These are phyloP conservation scores for Fopius arisanus DNA, from an alignment of 1,140 invertebrate genomes.

Conservation along the genomic window DNA sequence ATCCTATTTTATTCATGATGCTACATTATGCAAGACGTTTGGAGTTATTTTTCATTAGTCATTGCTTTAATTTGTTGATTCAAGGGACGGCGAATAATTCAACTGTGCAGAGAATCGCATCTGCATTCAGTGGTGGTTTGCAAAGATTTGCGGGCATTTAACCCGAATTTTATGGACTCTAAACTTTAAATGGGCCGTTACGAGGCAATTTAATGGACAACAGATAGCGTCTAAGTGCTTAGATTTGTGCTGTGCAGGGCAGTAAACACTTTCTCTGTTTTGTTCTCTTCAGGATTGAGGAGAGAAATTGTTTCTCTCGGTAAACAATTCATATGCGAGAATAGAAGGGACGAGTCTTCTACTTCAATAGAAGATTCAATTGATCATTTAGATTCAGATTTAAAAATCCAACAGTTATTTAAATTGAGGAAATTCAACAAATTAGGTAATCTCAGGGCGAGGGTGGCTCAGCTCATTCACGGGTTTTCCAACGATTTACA, in stretches of 20 bases:
- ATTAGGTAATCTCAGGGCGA: too few species aligned
- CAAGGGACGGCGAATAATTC: neutral
- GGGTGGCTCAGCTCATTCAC: too few species aligned
- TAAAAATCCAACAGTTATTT: too few species aligned
- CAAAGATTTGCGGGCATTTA: constrained; percentile 41
- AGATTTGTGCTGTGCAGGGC: constrained; percentile 4
- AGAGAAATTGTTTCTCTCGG: neutral
- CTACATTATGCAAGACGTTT: constrained; percentile 23
- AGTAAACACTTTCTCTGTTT: constrained; percentile 10
- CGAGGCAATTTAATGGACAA: constrained; percentile 48
- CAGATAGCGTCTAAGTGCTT: constrained; percentile 41
- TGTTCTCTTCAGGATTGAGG: neutral
- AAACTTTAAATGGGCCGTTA: constrained; percentile 50
- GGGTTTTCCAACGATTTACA: too few species aligned
- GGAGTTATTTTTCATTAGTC: constrained; percentile 45
- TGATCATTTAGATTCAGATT: too few species aligned
- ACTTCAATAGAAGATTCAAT: too few species aligned
- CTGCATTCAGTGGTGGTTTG: constrained; percentile 32
- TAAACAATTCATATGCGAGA: neutral
- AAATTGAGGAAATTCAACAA: too few species aligned
- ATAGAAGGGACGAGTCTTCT: too few species aligned
- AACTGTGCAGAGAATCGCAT: neutral
- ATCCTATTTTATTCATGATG: neutral
- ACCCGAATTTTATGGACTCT: constrained; percentile 51
- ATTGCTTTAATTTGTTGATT: constrained; percentile 32